Conservation (phyloP, 1,140 invertebrate genomes). For the Oncopeltus fasciatus region DNA sequence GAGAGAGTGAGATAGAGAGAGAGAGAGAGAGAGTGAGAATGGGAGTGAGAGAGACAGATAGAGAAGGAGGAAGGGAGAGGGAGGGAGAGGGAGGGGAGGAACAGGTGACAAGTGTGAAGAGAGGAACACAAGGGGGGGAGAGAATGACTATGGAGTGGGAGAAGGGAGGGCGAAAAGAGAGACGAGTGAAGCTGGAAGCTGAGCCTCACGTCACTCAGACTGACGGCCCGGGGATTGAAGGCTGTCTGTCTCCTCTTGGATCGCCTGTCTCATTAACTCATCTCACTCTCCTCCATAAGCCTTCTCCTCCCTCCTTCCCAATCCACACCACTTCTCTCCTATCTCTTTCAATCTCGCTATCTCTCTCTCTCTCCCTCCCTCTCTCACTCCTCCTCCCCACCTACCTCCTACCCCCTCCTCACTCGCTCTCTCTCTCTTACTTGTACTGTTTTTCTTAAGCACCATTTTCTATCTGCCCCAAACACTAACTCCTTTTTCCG, state of each 20-base stretch:
- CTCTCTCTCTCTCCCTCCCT: background rate
- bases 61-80: constrained; percentile 23
- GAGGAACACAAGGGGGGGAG: background rate
- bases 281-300: background rate
- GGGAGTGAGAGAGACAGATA: too few relatives aligned
- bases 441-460: too few relatives aligned
- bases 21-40: too few relatives aligned
- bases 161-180: too few relatives aligned
- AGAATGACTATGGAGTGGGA: constrained; percentile 20
- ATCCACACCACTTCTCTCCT: background rate
- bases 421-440: background rate
- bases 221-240: background rate
- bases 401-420: background rate
- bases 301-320: background rate
- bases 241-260: background rate
- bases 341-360: background rate
- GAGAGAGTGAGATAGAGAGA: too few relatives aligned
- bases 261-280: background rate
- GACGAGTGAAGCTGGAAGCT: too few relatives aligned
- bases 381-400: background rate
- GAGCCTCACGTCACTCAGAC: background rate
- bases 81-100: constrained; percentile 18
- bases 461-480: too few relatives aligned
- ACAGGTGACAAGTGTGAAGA: background rate
- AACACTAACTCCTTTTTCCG: too few relatives aligned